Percentiles rank a stretch among this genome's conserved stretches.
Conservation (phyloP, 2,113 vertebrate genomes). For the Rhineura floridana region DNA sequence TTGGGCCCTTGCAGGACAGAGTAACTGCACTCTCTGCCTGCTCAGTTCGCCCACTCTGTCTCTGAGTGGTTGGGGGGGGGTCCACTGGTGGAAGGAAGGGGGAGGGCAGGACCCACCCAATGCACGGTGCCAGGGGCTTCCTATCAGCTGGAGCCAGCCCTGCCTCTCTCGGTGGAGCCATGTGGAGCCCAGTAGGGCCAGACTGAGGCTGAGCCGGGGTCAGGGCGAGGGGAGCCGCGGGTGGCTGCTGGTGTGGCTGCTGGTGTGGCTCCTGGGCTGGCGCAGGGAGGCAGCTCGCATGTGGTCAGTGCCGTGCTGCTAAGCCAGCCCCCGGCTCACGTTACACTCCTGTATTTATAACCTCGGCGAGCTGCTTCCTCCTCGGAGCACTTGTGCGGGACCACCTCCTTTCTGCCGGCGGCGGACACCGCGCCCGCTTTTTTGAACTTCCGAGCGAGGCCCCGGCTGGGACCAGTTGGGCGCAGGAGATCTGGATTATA, state of each 20-base stretch:
- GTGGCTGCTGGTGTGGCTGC: slow-evolving; percentile 52
- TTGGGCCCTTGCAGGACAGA: neutral
- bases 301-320: slow-evolving; percentile 90
- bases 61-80: too few relatives aligned
- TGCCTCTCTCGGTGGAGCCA: too few relatives aligned
- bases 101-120: accelerated
- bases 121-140: neutral
- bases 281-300: slow-evolving; percentile 87
- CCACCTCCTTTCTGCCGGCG: slow-evolving; percentile 83
- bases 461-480: slow-evolving; percentile 73
- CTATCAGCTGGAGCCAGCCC: too few relatives aligned
- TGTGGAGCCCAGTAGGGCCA: neutral
- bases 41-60: neutral
- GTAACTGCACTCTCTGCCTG: neutral
- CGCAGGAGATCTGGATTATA: slow-evolving; percentile 84
- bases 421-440: slow-evolving; percentile 80
- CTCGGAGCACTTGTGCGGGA: slow-evolving; percentile 86
- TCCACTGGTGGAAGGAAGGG: neutral
- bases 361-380: slow-evolving; percentile 88
- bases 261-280: slow-evolving; percentile 60
- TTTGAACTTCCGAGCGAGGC: slow-evolving; percentile 78
- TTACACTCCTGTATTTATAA: slow-evolving; percentile 98
- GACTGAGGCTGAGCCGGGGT: neutral
- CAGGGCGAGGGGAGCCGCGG: slow-evolving; percentile 47
- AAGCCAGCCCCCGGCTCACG: slow-evolving; percentile 98